Conservation (phyloP, 1,140 invertebrate species). For the Riptortus pedestris region DNA sequence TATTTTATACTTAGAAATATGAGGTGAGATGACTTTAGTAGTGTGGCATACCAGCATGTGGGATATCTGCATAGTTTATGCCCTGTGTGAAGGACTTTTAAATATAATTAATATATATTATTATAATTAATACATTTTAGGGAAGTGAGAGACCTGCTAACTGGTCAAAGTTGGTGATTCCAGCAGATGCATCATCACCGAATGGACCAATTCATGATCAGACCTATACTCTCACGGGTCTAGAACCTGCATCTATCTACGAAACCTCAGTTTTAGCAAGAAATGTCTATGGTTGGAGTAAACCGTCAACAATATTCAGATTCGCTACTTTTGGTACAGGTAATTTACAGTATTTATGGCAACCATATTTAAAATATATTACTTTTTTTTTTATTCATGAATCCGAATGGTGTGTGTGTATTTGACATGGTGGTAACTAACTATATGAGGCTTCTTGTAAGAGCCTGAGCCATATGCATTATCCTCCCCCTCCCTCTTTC, state of each 20-base stretch:
- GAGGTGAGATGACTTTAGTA: too few relatives aligned
- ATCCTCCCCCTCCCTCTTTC: too few relatives aligned
- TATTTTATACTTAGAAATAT: too few relatives aligned
- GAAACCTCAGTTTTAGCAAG: constrained; percentile 56
- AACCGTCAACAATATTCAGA: constrained; percentile 48
- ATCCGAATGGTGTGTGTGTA: too few relatives aligned
- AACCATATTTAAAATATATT: background rate
- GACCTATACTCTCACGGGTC: constrained; percentile 52
- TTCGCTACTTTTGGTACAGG: constrained; percentile 54
- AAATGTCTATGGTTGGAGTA: constrained; percentile 60
- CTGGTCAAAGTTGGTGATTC: constrained; percentile 57
- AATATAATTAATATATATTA: too few relatives aligned
- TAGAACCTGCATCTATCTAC: constrained; percentile 53
- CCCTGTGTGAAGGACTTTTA: too few relatives aligned
- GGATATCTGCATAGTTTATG: too few relatives aligned
- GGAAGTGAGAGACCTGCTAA: constrained; percentile 29
- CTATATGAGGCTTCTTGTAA: too few relatives aligned
- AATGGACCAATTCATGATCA: constrained; percentile 53
- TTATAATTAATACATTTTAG: too few relatives aligned
- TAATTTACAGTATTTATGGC: constrained; percentile 34
- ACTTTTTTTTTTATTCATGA: background rate
- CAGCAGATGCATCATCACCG: constrained; percentile 45
- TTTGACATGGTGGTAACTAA: too few relatives aligned
- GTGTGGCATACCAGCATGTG: too few relatives aligned
- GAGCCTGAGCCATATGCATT: too few relatives aligned